Evolutionary conservation across 2,113 vertebrate species (phyloP).

Genomic region (Nibea coibor): DNA sequence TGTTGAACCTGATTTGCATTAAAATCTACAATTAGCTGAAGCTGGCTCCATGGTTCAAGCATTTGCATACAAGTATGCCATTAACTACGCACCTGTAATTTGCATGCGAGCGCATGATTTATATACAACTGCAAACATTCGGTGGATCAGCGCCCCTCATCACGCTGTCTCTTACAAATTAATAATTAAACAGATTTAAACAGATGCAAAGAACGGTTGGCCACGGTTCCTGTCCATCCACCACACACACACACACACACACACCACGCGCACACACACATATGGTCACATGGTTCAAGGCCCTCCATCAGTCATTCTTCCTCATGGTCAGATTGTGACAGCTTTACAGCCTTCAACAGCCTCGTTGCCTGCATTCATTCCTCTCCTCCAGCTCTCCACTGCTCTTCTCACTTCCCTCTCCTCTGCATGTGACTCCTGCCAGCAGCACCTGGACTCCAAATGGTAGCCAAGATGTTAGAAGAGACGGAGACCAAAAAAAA

Average conservation of each 20-base stretch:
- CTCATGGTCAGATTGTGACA: constrained; percentile 26
- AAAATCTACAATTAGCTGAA: not conserved
- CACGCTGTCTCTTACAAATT: not conserved
- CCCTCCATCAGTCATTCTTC: not conserved
- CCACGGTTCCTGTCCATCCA: not conserved
- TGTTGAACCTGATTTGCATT: constrained; percentile 28
- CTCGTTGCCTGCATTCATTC: constrained; percentile 27
- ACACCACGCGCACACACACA: not conserved
- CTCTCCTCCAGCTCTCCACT: not conserved
- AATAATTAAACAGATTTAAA: not conserved
- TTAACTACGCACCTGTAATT: constrained; percentile 10
- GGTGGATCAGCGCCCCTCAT: no score
- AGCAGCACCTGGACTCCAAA: constrained; percentile 54
- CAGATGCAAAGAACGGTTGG: not conserved
- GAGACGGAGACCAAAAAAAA: not conserved
- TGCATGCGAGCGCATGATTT: not conserved
- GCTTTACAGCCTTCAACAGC: constrained; percentile 32
- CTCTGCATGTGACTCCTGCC: constrained; percentile 56
- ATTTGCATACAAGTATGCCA: constrained; percentile 28
- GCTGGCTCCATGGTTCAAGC: not conserved
- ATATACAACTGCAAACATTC: not conserved
- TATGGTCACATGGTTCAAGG: not conserved
- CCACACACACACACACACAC: not conserved
- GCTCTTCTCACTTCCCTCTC: constrained; percentile 25
- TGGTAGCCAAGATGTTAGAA: not conserved